phyloP scores from a whole-genome alignment of 2,113 vertebrate species.

The Eptesicus fuscus region DNA sequence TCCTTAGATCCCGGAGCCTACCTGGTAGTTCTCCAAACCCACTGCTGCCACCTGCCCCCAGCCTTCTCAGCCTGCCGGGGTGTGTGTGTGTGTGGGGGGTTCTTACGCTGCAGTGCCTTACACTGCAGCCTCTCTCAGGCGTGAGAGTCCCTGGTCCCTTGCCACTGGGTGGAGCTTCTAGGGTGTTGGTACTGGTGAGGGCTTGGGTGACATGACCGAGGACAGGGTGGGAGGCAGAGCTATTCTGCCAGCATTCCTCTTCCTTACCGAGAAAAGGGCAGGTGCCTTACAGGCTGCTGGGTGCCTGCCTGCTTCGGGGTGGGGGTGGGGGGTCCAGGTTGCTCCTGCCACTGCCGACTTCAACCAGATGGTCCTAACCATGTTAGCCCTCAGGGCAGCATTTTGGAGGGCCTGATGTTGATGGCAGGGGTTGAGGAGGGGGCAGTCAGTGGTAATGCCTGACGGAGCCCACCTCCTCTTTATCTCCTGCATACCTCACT shows the following conservation, averaged over 20 bases:
- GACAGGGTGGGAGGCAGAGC: not conserved
- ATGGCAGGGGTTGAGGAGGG: not conserved
- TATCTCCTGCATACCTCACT: not conserved
- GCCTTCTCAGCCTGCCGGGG: not conserved
- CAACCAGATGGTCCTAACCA: not conserved
- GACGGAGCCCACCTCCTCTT: not conserved
- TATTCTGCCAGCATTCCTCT: not conserved
- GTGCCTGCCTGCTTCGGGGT: not conserved
- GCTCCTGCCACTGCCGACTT: not conserved
- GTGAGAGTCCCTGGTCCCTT: not conserved
- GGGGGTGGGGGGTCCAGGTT: not conserved
- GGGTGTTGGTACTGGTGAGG: not conserved
- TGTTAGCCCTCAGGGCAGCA: not conserved
- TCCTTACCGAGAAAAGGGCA: slow-evolving; percentile 18
- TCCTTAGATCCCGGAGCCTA: not conserved
- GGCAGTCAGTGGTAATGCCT: not conserved
- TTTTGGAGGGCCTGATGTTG: not conserved
- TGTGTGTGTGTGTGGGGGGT: too few relatives aligned
- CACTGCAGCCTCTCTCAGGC: not conserved
- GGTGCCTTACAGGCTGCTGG: slow-evolving; percentile 43
- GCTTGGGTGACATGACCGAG: not conserved
- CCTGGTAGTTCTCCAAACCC: not conserved
- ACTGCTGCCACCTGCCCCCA: not conserved
- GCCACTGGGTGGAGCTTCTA: slow-evolving; percentile 42
- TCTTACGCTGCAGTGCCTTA: too few relatives aligned